Evolutionary conservation across 2,888 invertebrate genomes (phyloP).

Genomic region (Chloroclysta siterata): DNA sequence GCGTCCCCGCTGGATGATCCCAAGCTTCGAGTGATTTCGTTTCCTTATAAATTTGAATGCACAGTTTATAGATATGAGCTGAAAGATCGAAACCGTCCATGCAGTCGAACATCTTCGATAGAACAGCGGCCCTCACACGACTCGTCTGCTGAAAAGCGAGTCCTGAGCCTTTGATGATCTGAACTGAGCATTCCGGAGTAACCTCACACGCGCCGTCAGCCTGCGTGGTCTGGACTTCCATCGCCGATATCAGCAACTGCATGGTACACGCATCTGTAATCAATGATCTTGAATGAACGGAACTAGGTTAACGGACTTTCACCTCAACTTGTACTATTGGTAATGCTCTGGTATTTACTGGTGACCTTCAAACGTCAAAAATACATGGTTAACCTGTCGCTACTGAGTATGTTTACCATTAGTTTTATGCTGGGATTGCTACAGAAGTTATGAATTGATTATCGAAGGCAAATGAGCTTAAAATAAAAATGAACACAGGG

Average conservation of each 20-base stretch:
- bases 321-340: constrained; percentile 36
- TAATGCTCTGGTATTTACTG: constrained; percentile 21
- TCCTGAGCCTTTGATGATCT: constrained; percentile 72
- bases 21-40: constrained; percentile 76
- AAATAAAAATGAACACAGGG: no score
- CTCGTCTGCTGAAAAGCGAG: constrained; percentile 77
- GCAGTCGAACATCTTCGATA: constrained; percentile 73
- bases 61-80: constrained; percentile 76
- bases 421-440: neutral
- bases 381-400: constrained; percentile 4
- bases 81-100: constrained; percentile 70
- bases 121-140: constrained; percentile 63
- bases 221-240: constrained; percentile 74
- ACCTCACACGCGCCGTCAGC: constrained; percentile 70
- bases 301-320: constrained; percentile 51
- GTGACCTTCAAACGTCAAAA: constrained; percentile 22
- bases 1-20: constrained; percentile 76
- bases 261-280: constrained; percentile 77
- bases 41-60: constrained; percentile 78
- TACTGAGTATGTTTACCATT: constrained; percentile 5
- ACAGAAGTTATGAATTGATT: no score
- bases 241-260: constrained; percentile 76
- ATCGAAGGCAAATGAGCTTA: no score
- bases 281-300: constrained; percentile 34
- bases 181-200: constrained; percentile 68